Evolutionary conservation across 2,113 vertebrate species (phyloP).

Genomic region (Thinocorus orbignyianus): DNA sequence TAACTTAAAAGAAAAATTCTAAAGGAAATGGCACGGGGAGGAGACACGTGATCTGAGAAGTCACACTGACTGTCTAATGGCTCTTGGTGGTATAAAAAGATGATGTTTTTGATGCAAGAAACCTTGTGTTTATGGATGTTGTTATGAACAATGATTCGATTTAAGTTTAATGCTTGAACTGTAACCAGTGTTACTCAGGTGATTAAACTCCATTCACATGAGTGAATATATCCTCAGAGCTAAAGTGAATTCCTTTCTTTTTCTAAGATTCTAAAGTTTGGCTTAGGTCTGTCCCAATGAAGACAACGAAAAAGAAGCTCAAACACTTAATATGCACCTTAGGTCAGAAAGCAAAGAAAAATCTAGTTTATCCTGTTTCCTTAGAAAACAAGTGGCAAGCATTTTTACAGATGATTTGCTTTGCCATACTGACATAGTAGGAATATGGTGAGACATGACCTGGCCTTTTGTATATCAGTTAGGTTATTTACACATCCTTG

Average conservation of each 20-base stretch:
- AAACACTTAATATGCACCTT: not conserved
- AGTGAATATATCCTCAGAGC: not conserved
- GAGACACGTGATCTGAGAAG: not conserved
- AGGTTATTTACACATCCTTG: not conserved
- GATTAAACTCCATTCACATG: accelerated
- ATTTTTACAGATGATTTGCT: not conserved
- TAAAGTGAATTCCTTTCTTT: not conserved
- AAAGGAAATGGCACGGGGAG: not conserved
- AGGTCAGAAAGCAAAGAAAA: not conserved
- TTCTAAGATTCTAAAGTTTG: not conserved
- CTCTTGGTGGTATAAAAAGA: not conserved
- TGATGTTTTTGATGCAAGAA: not conserved
- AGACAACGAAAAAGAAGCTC: not conserved
- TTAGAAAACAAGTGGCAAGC: not conserved
- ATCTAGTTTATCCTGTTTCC: not conserved
- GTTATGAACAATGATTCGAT: not conserved
- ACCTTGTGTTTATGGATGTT: not conserved
- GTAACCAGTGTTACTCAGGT: not conserved
- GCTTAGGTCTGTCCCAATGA: not conserved
- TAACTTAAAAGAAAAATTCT: not conserved
- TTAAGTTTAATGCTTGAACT: not conserved
- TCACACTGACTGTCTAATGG: not conserved
- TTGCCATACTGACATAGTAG: not conserved
- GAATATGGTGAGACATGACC: not conserved
- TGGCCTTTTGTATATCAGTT: not conserved